Base-by-base conservation (phyloP, 2,888 invertebrate genomes). In the Thymelicus lineola region DNA sequence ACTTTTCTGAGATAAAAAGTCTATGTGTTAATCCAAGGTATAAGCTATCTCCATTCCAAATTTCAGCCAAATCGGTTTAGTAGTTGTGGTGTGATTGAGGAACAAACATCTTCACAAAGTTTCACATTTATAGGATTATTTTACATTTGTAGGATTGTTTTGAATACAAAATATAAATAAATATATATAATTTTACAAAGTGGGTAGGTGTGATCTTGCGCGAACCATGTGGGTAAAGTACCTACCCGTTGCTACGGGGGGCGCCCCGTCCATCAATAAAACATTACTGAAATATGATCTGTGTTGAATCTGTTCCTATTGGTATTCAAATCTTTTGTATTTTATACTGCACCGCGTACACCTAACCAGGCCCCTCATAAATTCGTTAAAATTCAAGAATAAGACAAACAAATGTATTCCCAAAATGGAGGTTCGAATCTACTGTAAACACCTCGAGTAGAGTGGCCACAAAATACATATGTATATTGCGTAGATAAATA, bases 361-460 rank as follows among this genome's bases (percentile, higher is more conserved):
- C 69, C 62, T 63, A 63, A 46, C 50, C 48, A 15, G 58, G 58
- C 63, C 63, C 36, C 63, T 68, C 61, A 68, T 63, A 57, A 48
- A 69, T 63, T 38, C 36, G 36, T 55, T 6, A 14, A 57, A 57
- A 36, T 62, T 68, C 57, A 69, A 69, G 36, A 58, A 58, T 63
- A 57, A 28, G 57, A 58, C 46, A 55, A 62, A 62, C 55, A 53
- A 45, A 35, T 7, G 10, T 35, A n/a, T 20, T 53, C n/a, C 12
- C 38, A 62, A 57, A 57, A 7, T 57, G 42, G 38, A 58, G 48
- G 60, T 45, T 6, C n/a, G n/a, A 46, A n/a, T 46, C 12, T 28
- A n/a, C 15, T 6, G 46, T 45, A 28, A 61, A 45, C 46, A 35
- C n/a, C 28, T 61, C n/a, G 28, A 45, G 5, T 28, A 14, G 7